phyloP scores from a whole-genome alignment of 1,140 invertebrate species.

The Cyrtorhinus lividipennis region DNA sequence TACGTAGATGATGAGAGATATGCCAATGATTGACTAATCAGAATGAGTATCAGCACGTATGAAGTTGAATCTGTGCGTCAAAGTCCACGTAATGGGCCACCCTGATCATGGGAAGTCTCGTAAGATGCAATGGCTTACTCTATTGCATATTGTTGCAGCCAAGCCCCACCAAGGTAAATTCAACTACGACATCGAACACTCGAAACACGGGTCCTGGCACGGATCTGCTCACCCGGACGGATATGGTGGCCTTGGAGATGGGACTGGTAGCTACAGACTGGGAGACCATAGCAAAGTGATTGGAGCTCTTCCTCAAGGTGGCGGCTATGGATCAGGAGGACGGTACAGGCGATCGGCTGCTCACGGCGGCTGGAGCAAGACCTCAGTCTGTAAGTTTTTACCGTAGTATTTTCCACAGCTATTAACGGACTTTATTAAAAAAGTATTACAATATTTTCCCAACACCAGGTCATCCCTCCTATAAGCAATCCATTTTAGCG shows the following conservation, averaged over 20 bases:
- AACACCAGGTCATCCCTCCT: too few relatives aligned
- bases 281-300: conserved; percentile 6
- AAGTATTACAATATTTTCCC: too few relatives aligned
- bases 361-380: neutral
- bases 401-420: too few relatives aligned
- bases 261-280: conserved; percentile 13
- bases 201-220: conserved; percentile 2
- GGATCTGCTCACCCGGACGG: conserved; percentile 12
- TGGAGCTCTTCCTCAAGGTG: conserved; percentile 3
- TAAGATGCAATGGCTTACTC: too few relatives aligned
- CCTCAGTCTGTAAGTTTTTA: neutral
- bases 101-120: too few relatives aligned
- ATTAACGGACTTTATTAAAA: too few relatives aligned
- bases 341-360: neutral
- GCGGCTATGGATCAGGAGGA: conserved; percentile 2
- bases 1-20: too few relatives aligned
- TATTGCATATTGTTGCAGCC: conserved; percentile 15
- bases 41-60: too few relatives aligned
- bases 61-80: too few relatives aligned
- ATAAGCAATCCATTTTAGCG: too few relatives aligned
- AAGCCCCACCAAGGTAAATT: conserved; percentile 17
- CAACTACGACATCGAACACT: conserved; percentile 13
- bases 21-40: too few relatives aligned
- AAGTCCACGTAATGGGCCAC: too few relatives aligned
- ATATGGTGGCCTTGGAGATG: conserved; percentile 16